Evolutionary conservation across 2,797 vertebrate species (phyloP), one percentile per base, ranked within the genome.

Genomic region (Poeciliopsis presidionis): DNA sequence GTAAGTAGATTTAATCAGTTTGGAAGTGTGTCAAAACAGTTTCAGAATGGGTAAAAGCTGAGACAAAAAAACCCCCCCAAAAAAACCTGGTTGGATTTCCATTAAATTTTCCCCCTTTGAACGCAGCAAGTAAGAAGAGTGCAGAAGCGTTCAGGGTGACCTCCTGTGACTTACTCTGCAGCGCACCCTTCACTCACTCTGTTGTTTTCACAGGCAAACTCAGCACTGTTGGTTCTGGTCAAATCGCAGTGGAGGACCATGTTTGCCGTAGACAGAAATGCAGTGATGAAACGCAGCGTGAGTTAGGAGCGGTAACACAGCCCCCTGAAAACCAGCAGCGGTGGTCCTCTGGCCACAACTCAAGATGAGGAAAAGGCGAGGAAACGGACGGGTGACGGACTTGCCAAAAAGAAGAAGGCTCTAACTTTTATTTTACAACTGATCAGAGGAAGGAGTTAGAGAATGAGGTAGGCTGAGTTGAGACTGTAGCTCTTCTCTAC

Each of bases 201-300:
- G 73, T 81, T 85, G 84, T 65, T 73, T 77, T 57, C 75, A 39
- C 79, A 53, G 51, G 75, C 57, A 39, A 80, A 80, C 74, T 43
- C 69, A 72, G 67, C 39, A 28, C 72, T 89, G 84, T 90, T 87
- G 63, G 86, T 90, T 79, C 89, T 88, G 89, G 89, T 90, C 86
- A 73, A 83, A 74, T 72, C 77, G 30, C 2, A 74, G 65, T 13
- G 6, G 73, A 85, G 84, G 84, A 89, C 79, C 45, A 36, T 78
- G 85, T 45, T 82, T 79, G 41, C 67, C 71, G 81, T 22, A 79
- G 82, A 75, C 71, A 78, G 73, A 65, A 75, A 46, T 73, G 86
- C 13, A 11, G 78, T 85, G 82, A 77, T 82, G 86, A 91, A 92
- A 90, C 75, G 13, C 47, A 79, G 59, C 73, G 30, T 79, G 86